Evolutionary conservation across 1,140 invertebrate genomes (phyloP), one percentile per base, ranked within the genome.

Genomic region (Drosophila kikkawai): DNA sequence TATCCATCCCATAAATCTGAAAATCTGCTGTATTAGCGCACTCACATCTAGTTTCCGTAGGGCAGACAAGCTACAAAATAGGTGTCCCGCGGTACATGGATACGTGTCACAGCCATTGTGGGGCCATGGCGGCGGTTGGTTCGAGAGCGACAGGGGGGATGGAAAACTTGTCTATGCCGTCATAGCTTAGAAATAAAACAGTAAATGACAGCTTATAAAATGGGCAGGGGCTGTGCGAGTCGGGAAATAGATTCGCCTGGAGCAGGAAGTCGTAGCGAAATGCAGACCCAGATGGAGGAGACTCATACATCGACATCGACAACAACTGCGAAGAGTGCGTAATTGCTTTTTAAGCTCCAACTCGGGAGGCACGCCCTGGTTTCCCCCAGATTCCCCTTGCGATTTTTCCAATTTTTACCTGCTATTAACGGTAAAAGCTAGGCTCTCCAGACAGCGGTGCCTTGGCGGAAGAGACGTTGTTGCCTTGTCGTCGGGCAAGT

Each of bases 301-400:
- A 51, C 76, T 53, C 77, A 57, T 19, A 64, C 66, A 77, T 47
- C 60, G 68, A 66, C 75, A 75, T 50, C 70, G 80, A 59, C 64
- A 68, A 82, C 80, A 83, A 83, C 80, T 63, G 57, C 64, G 69
- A 79, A 65, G 64, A 83, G 80, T 82, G 80, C 80, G 80, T 82
- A 82, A 82, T 82, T 82, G 80, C 75, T 79, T 83, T 82, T 75
- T 61, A 75, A 81, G 79, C 79, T 79, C 48, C 19, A 55, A 70
- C 59, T 76, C 15, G 19, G 6, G 44, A 63, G 80, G 34, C 75
- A 82, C 80, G 80, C 80, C 80, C 75, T 63, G 58, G 47, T 60
- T 13, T 22, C 17, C 29, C 19, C 12, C 34, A 36, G 4, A 9
- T 22, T 26, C 0, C 2, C 51, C 19, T 22, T 2, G 3, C 17